A percentile compares a stretch with the other conserved stretches of the same genome.
Evolutionary conservation across 1,140 invertebrate species (phyloP).

Genomic region (Solenopsis invicta): DNA sequence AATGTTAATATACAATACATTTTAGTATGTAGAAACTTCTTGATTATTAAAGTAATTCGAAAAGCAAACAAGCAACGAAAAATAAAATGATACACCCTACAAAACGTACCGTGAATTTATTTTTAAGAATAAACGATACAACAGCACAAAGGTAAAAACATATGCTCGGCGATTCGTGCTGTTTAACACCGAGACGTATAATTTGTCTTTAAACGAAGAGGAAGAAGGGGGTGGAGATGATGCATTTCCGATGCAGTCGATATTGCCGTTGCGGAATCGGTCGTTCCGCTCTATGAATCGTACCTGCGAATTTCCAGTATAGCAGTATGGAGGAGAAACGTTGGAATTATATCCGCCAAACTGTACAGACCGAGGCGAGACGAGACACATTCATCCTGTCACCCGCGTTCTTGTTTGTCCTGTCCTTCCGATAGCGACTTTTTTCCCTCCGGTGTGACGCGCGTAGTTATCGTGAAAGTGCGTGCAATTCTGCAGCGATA

Average conservation of each 20-base stretch:
- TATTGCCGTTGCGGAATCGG: not conserved
- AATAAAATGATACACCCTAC: not conserved
- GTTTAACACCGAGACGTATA: not conserved
- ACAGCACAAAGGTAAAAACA: not conserved
- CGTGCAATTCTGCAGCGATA: conserved; percentile 41
- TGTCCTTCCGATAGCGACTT: conserved; percentile 31
- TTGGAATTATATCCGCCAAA: conserved; percentile 58
- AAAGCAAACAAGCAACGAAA: not conserved
- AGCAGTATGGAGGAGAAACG: conserved; percentile 51
- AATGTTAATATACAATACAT: not conserved
- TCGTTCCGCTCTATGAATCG: conserved; percentile 37
- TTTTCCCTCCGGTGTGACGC: not conserved
- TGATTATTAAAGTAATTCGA: not conserved
- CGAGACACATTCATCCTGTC: conserved; percentile 33
- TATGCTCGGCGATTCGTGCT: not conserved
- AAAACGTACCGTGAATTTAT: not conserved
- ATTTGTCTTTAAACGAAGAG: not conserved
- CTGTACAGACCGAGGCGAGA: conserved; percentile 19
- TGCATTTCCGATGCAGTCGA: not conserved
- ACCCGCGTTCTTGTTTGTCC: conserved; percentile 26
- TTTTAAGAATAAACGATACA: not conserved
- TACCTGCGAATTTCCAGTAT: conserved; percentile 22
- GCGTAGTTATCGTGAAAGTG: conserved; percentile 59
- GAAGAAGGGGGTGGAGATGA: not conserved
- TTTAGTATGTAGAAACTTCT: not conserved